These are phyloP conservation scores for Hemiscyllium ocellatum DNA, from an alignment of 2,113 vertebrate species.

Conservation along the genomic window DNA sequence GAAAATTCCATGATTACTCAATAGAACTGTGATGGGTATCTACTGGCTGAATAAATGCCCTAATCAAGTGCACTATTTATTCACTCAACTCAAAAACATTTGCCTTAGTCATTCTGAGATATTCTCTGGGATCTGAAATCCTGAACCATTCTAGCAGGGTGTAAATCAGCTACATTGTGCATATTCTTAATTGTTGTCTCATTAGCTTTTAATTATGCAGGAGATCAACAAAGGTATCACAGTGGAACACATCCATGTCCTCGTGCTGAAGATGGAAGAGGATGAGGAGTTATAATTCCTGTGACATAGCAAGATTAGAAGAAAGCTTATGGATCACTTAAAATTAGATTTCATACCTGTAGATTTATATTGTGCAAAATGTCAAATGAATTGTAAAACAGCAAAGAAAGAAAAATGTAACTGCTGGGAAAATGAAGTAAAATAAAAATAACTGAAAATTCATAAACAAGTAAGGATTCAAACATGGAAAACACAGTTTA, in stretches of 20 bases:
- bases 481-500: neutral
- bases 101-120: neutral
- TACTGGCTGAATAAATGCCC: neutral
- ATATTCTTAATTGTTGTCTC: neutral
- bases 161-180: neutral
- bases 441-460: neutral
- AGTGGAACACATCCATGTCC: neutral
- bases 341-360: neutral
- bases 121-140: no score
- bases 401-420: neutral
- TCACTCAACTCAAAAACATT: neutral
- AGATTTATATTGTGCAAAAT: neutral
- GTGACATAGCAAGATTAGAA: neutral
- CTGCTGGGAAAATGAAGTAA: no score
- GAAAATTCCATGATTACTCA: neutral
- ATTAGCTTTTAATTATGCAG: no score
- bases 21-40: neutral
- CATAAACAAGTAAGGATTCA: neutral
- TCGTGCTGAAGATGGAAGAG: neutral
- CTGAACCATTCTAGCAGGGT: neutral
- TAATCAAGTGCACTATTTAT: neutral
- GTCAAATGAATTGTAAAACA: neutral
- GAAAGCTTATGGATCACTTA: neutral
- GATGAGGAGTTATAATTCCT: neutral
- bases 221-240: neutral